Base-by-base conservation (phyloP, 2,113 vertebrate species). In the Xenopus borealis region DNA sequence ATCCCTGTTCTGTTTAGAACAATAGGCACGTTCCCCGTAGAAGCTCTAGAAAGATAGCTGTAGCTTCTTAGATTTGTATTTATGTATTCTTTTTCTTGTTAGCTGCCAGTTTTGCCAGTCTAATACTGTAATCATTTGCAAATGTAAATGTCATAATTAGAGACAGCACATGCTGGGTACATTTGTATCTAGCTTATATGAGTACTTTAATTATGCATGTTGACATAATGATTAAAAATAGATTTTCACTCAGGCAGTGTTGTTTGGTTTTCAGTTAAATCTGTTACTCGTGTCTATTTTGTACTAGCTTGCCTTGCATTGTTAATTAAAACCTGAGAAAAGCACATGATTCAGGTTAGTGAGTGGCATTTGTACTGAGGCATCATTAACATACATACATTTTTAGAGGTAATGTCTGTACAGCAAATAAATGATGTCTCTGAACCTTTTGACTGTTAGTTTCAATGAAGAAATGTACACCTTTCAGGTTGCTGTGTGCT, bases 171-270 rank as follows among this genome's bases (percentile, higher is more conserved):
- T 52, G 72, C 72, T 75, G 72, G 72, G 65, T 69, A 63, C 73
- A 75, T 75, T 75, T 75, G 66, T 69, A 62, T 62, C 66, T 61
- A 40, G 65, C 73, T 62, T 75, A 62, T 75, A 75, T 68, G 65
- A 62, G 66, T 62, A 75, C 73, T 69, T 75, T 69, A 75, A 75
- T 75, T 75, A 75, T 75, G 73, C 73, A 75, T 75, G 73, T 75
- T 68, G 73, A 75, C 73, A 75, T 68, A 69, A 75, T 75, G 73
- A 75, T 75, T 75, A 75, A 75, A 73, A 75, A 75, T 75, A 75
- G 66, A 69, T 75, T 75, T 75, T 69, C 58, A 10, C 66, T 73
- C 63, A 73, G 72, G 72, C 72, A 19, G 62, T 30, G 53, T 66
- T 73, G 72, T 73, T 72, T 73, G 72, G 72, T 75, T 75, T 75